A percentile compares a stretch with the other conserved stretches of the same genome.
Conservation (phyloP, 2,113 vertebrate species). For the Acanthochromis polyacanthus region DNA sequence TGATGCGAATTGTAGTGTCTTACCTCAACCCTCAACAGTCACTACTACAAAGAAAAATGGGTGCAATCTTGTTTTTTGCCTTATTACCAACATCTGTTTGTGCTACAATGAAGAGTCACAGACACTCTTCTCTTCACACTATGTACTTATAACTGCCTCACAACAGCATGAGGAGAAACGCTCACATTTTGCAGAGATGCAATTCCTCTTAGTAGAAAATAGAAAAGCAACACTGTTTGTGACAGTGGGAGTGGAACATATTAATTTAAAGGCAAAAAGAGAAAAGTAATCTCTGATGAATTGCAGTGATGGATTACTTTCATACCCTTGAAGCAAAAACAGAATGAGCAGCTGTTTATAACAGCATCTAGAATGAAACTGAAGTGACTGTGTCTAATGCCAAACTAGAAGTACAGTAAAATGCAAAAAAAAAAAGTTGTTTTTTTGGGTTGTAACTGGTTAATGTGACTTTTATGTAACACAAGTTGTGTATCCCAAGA, state of each 20-base stretch:
- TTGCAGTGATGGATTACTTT: constrained; percentile 10
- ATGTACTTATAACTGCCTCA: constrained; percentile 40
- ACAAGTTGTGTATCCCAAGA: background rate
- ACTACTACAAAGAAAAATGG: constrained; percentile 40
- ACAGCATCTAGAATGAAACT: constrained; percentile 15
- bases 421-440: background rate
- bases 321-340: background rate
- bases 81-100: constrained; percentile 58
- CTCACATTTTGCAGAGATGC: constrained; percentile 35
- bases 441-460: constrained; percentile 14
- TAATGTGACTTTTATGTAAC: background rate
- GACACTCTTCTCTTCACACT: constrained; percentile 25
- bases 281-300: background rate
- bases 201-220: constrained; percentile 33
- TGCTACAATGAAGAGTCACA: constrained; percentile 41
- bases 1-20: constrained; percentile 39
- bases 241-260: background rate
- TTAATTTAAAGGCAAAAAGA: background rate
- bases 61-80: constrained; percentile 24
- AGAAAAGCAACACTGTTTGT: background rate
- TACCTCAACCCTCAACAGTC: constrained; percentile 26
- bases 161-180: constrained; percentile 38
- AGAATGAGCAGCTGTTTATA: background rate
- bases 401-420: background rate
- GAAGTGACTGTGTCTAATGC: constrained; percentile 15